phyloP scores from a whole-genome alignment of 1,140 invertebrate species.

The Diplogasteroides magnus region DNA sequence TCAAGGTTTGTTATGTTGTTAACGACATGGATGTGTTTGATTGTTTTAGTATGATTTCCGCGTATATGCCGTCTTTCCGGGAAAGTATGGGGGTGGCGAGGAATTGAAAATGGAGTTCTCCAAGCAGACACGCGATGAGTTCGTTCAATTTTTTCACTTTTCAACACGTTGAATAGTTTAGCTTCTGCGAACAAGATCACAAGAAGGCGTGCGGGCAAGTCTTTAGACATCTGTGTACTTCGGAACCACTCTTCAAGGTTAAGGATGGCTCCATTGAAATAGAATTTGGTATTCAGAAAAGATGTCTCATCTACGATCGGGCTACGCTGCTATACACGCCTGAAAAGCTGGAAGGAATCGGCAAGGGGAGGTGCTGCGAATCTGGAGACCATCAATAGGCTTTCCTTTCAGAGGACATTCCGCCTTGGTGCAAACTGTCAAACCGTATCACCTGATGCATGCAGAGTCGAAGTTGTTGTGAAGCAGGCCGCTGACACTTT shows the following conservation, averaged over 20 bases:
- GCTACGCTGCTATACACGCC: background rate
- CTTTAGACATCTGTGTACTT: background rate
- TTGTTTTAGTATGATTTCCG: background rate
- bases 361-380: background rate
- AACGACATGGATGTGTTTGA: no score
- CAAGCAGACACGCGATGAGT: background rate
- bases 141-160: background rate
- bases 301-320: background rate
- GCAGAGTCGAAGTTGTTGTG: background rate
- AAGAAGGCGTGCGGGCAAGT: background rate
- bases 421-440: background rate
- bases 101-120: background rate
- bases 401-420: background rate
- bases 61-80: background rate
- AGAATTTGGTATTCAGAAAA: no score
- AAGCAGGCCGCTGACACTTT: background rate
- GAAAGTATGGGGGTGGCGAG: background rate
- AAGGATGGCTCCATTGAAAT: no score
- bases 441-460: background rate
- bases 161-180: background rate
- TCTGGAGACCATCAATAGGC: background rate
- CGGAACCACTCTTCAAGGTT: background rate
- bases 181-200: background rate
- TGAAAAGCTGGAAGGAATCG: background rate
- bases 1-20: background rate